Evolutionary conservation across 2,113 vertebrate species (phyloP), one percentile per base, ranked within the genome.

Genomic region (Tachuris rubrigastra): DNA sequence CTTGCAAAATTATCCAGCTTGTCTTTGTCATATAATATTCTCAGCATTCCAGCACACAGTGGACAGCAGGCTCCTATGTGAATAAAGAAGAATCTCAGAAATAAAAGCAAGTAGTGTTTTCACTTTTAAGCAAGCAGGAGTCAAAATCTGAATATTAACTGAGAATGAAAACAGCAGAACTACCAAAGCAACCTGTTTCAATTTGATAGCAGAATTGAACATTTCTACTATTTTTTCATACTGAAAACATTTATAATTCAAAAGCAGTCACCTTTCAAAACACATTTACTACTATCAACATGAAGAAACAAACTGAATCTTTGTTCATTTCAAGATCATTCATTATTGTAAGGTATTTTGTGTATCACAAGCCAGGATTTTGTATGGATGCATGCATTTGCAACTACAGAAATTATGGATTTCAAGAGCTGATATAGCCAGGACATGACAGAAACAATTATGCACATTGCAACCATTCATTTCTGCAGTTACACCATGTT

Each of bases 41-140:
- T 98, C 95, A 99, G 97, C 98, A 99, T 98, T 76, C 99, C 99
- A 68, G 99, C 99, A 98, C 99, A 99, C 3, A 99, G 92, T 1
- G 99, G 99, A 92, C 99, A 99, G 89, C 99, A 99, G 72, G 99
- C 99, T 89, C 99, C 99, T 99, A 56, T 20, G 59, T 30, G 52
- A 84, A 75, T 42, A 11, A 85, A 96, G 66, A 95, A 30, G 35
- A 66, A 31, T 21, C 10, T 69, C 82, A 46, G 77, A 95, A 74
- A 96, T 46, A 79, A 85, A 87, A 59, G 18, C 25, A 72, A 60
- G 37, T 5, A 63, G 24, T 27, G 17, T 52, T 67, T 92, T 69
- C 14, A n/a, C 41, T 79, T 80, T 68, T 23, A 82, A 65, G 20
- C 68, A 77, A 80, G 35, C 17, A 93, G 59, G 75, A 37, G 37